A percentile compares a stretch with the other conserved stretches of the same genome.
Conservation (phyloP, 2,888 invertebrate species). For the Buathra laborator region DNA sequence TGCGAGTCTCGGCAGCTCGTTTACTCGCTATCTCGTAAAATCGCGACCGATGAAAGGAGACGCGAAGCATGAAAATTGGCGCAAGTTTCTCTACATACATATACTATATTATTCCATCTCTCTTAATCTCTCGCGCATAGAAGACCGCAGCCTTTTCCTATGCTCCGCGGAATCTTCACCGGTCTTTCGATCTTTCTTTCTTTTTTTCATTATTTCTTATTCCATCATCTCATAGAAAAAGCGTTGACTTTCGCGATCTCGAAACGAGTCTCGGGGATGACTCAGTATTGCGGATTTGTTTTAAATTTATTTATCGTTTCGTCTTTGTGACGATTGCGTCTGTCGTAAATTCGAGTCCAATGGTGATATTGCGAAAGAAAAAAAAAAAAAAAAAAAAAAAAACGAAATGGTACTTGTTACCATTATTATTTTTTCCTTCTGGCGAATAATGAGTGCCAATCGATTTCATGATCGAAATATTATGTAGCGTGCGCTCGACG, state of each 20-base stretch:
- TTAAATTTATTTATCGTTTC: background rate
- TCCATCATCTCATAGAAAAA: slow-evolving; percentile 30
- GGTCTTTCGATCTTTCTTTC: slow-evolving; percentile 29
- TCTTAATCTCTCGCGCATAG: slow-evolving; percentile 31
- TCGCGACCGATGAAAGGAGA: slow-evolving; percentile 70
- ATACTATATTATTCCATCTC: slow-evolving; percentile 36
- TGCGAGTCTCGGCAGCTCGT: slow-evolving; percentile 22
- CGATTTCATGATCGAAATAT: slow-evolving; percentile 6
- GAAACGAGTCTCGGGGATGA: slow-evolving; percentile 11
- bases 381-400: background rate
- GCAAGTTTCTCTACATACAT: slow-evolving; percentile 70
- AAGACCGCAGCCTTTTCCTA: slow-evolving; percentile 25
- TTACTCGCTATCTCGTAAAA: slow-evolving; percentile 63
- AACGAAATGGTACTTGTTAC: too few species aligned
- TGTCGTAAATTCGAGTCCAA: background rate
- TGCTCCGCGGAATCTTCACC: background rate
- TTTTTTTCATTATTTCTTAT: slow-evolving; percentile 19
- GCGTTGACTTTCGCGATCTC: slow-evolving; percentile 39
- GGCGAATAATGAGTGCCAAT: background rate
- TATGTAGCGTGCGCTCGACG: slow-evolving; percentile 17
- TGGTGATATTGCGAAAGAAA: background rate
- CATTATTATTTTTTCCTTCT: too few species aligned
- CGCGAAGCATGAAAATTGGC: slow-evolving; percentile 73
- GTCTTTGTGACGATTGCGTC: background rate
- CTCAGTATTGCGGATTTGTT: slow-evolving; percentile 24